Percentiles rank a stretch among this genome's conserved stretches.
phyloP scores from a whole-genome alignment of 2,113 vertebrate species.

The human (Homo sapiens) region DNA sequence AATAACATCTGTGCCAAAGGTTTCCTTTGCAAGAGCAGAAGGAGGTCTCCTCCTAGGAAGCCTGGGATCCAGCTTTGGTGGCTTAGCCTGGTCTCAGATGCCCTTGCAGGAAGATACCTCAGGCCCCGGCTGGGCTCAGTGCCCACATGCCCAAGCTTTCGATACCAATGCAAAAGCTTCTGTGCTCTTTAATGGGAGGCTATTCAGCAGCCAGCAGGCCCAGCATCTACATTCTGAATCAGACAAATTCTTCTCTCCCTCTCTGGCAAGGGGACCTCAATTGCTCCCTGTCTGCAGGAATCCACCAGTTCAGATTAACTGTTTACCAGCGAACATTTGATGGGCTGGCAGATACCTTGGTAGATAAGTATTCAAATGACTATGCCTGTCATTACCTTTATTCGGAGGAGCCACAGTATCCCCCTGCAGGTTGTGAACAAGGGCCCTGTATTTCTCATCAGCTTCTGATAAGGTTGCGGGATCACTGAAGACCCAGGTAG shows the following conservation, averaged over 20 bases:
- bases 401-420: neutral
- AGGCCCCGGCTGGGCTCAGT: neutral
- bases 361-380: conserved; percentile 47
- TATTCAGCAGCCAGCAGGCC: neutral
- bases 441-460: neutral
- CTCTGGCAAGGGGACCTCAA: neutral
- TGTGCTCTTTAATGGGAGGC: neutral
- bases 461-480: neutral
- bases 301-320: conserved; percentile 62
- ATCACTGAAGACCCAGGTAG: neutral
- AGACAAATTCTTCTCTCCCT: neutral
- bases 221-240: neutral
- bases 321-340: conserved; percentile 40
- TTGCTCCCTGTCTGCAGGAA: neutral
- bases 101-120: neutral
- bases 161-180: neutral
- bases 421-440: neutral
- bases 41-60: neutral
- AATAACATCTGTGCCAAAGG: neutral
- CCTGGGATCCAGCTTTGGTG: neutral
- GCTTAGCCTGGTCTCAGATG: neutral
- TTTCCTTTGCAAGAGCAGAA: neutral
- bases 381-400: neutral
- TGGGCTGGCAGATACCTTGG: conserved; percentile 55
- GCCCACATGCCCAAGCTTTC: neutral